Percentiles rank a stretch among this genome's conserved stretches.
Evolutionary conservation across 2,797 vertebrate species (phyloP).

Genomic region (Gobio occitaniae): DNA sequence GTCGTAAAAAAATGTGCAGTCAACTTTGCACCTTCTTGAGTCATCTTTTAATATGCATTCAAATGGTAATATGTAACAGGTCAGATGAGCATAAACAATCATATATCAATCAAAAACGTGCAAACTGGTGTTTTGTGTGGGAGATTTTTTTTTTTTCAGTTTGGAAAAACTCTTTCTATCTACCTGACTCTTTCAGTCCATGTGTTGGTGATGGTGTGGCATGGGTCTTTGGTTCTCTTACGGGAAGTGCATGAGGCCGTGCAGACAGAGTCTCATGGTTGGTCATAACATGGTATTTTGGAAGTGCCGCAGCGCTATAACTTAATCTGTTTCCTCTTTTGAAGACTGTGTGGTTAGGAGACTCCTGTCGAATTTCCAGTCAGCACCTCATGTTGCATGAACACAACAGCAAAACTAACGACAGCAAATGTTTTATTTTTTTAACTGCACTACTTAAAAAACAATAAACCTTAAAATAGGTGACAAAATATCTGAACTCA

Average conservation of each 20-base stretch:
- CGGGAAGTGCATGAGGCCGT: conserved; percentile 7
- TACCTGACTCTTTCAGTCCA: background rate
- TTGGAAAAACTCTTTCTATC: background rate
- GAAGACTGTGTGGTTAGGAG: background rate
- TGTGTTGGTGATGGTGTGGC: conserved; percentile 10
- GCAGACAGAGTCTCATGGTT: conserved; percentile 19
- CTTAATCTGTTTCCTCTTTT: conserved; percentile 52
- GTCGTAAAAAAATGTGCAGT: too few species aligned
- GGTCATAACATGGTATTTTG: conserved; percentile 32
- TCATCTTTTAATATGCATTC: background rate
- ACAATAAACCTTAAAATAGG: background rate
- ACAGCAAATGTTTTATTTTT: background rate
- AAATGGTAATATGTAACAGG: background rate
- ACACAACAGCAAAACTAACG: background rate
- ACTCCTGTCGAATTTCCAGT: conserved; percentile 46
- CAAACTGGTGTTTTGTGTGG: background rate
- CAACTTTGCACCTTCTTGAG: background rate
- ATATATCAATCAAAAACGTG: background rate
- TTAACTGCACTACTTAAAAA: background rate
- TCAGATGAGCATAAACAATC: background rate
- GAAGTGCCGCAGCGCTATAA: conserved; percentile 32
- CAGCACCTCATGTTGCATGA: background rate
- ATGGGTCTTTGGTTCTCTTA: background rate
- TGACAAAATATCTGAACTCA: background rate
- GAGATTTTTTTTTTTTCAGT: background rate